Evolutionary conservation across 2,888 invertebrate species (phyloP).

Genomic region (Dicycla oo): DNA sequence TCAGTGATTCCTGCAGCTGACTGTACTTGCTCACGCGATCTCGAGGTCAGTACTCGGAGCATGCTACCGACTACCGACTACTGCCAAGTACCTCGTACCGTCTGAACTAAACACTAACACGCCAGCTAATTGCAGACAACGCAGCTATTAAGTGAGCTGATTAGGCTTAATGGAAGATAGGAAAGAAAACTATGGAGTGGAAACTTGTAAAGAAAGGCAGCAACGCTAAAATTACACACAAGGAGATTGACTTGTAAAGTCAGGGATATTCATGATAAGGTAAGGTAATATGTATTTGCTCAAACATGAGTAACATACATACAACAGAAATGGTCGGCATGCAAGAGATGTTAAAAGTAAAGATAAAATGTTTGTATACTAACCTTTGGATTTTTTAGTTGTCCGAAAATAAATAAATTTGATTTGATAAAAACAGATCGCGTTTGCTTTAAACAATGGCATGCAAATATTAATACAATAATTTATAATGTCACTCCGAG

Average conservation of each 20-base stretch:
- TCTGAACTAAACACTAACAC: slow-evolving; percentile 15
- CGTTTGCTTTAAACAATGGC: too few relatives aligned
- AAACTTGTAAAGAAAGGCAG: background rate
- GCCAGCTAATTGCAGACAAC: slow-evolving; percentile 40
- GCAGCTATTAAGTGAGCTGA: slow-evolving; percentile 16
- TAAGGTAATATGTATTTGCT: too few relatives aligned
- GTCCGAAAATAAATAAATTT: too few relatives aligned
- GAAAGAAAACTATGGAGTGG: background rate
- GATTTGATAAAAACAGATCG: too few relatives aligned
- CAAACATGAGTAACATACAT: too few relatives aligned
- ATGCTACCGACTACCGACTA: slow-evolving; percentile 23
- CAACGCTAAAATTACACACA: background rate
- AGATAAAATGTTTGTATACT: too few relatives aligned
- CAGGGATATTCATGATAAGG: too few relatives aligned
- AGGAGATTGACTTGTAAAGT: background rate
- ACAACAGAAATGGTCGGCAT: too few relatives aligned
- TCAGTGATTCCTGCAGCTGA: slow-evolving; percentile 6
- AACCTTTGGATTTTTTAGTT: too few relatives aligned
- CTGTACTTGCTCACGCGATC: slow-evolving; percentile 65
- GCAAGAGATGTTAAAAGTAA: too few relatives aligned
- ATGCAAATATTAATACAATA: too few relatives aligned
- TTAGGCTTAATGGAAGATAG: slow-evolving; percentile 11
- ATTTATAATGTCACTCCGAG: too few relatives aligned
- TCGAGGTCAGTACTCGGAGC: slow-evolving; percentile 43
- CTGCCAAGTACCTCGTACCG: background rate